A percentile compares a stretch with the other conserved stretches of the same genome.
These are phyloP conservation scores for Coreoperca whiteheadi DNA, from an alignment of 2,113 vertebrate genomes.

Conservation along the genomic window DNA sequence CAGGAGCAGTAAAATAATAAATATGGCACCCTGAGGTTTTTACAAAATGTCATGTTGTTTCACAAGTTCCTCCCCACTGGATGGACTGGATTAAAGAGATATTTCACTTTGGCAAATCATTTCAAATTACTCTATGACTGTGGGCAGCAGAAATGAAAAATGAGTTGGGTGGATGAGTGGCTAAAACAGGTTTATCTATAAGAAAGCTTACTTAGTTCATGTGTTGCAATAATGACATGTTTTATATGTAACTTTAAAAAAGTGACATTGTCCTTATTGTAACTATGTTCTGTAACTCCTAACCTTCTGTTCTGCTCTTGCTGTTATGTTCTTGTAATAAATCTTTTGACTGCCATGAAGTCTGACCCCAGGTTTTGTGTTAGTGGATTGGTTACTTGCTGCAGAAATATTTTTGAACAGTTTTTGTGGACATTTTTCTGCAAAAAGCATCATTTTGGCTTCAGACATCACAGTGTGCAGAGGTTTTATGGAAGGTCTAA, in stretches of 20 bases:
- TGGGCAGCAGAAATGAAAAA: conserved; percentile 9
- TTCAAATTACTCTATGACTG: conserved; percentile 17
- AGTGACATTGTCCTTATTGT: background rate
- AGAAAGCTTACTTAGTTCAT: conserved; percentile 8
- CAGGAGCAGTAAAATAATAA: conserved; percentile 32
- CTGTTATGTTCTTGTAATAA: background rate
- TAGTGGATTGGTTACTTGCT: conserved; percentile 1
- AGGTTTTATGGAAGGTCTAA: background rate
- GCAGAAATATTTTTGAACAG: background rate
- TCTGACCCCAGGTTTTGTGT: conserved; percentile 8
- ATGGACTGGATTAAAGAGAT: conserved; percentile 43
- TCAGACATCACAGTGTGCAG: background rate
- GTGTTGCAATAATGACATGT: background rate
- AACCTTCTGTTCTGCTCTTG: background rate
- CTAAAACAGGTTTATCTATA: conserved; percentile 10
- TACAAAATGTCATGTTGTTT: conserved; percentile 38
- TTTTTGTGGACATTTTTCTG: background rate
- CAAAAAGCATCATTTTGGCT: background rate
- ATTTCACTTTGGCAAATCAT: conserved; percentile 48
- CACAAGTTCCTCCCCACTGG: conserved; percentile 24
- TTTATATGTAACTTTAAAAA: background rate
- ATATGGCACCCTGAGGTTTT: conserved; percentile 33
- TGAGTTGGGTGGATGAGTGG: conserved; percentile 6
- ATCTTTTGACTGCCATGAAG: conserved; percentile 14
- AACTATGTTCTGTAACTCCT: background rate